phyloP scores from a whole-genome alignment of 1,140 invertebrate species.

The Rhizoglyphus robini region DNA sequence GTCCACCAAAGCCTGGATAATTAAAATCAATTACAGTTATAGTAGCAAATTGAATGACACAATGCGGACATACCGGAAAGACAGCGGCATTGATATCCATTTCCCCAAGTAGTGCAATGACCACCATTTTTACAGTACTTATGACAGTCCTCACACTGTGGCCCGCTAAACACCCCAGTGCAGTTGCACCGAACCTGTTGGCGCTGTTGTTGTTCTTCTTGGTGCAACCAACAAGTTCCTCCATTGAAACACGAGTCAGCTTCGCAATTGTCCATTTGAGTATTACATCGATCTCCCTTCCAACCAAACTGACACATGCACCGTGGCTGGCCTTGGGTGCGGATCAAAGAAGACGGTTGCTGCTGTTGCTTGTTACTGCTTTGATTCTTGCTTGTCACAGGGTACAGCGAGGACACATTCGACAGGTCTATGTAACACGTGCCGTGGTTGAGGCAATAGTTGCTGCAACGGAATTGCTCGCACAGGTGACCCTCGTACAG shows the following conservation, averaged over 20 bases:
- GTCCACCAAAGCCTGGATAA: background rate
- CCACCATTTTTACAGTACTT: background rate
- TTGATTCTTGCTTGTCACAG: too few relatives aligned
- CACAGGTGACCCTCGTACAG: constrained; percentile 46
- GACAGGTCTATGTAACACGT: constrained; percentile 40
- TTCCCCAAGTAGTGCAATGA: background rate
- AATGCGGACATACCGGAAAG: background rate
- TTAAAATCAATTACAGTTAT: background rate
- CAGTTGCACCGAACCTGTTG: background rate
- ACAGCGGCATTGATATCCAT: background rate
- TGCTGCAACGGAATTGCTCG: constrained; percentile 47
- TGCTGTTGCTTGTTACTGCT: constrained; percentile 21
- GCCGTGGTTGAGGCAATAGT: constrained; percentile 48
- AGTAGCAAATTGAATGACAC: background rate
- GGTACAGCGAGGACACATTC: constrained; percentile 15
- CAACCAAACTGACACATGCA: constrained; percentile 49
- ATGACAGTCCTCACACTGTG: constrained; percentile 3
- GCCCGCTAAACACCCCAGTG: background rate
- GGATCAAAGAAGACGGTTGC: background rate
- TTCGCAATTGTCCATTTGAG: background rate
- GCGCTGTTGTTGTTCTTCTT: too few relatives aligned
- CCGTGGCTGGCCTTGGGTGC: too few relatives aligned
- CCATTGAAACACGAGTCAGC: background rate
- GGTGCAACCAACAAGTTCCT: background rate
- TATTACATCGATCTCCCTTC: constrained; percentile 50